Conservation (phyloP, 1,140 invertebrate species). For the Drosophila suzukii region DNA sequence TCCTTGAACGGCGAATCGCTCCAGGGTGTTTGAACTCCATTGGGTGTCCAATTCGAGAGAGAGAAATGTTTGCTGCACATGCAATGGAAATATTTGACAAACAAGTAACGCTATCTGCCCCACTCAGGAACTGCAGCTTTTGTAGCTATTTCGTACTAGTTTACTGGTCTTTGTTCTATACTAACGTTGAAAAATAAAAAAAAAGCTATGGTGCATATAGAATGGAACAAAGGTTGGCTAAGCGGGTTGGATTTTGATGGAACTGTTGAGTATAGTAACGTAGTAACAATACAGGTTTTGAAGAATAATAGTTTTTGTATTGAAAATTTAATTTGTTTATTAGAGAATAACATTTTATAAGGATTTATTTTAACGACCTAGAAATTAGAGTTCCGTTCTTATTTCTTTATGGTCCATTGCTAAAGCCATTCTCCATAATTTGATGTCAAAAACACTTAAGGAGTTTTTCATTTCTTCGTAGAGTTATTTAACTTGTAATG, state of each 20-base stretch:
- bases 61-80: constrained; percentile 30
- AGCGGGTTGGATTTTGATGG: neutral
- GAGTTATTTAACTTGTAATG: too few species aligned
- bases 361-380: too few species aligned
- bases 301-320: too few species aligned
- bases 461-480: too few species aligned
- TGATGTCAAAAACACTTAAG: constrained; percentile 7
- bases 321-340: too few species aligned
- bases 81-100: constrained; percentile 33
- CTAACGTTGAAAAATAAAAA: neutral
- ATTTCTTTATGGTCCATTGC: too few species aligned
- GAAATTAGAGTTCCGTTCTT: too few species aligned
- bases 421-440: constrained; percentile 1
- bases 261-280: too few species aligned
- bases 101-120: constrained; percentile 12
- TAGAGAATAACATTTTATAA: too few species aligned
- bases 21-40: constrained; percentile 17
- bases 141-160: constrained; percentile 1
- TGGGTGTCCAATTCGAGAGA: constrained; percentile 11
- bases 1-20: constrained; percentile 22
- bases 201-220: neutral
- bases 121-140: neutral
- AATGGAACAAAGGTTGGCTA: neutral
- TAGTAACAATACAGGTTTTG: too few species aligned
- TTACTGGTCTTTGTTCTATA: neutral